These are phyloP conservation scores for Rhogogaster chlorosoma DNA, from an alignment of 2,888 invertebrate genomes.

Conservation along the genomic window DNA sequence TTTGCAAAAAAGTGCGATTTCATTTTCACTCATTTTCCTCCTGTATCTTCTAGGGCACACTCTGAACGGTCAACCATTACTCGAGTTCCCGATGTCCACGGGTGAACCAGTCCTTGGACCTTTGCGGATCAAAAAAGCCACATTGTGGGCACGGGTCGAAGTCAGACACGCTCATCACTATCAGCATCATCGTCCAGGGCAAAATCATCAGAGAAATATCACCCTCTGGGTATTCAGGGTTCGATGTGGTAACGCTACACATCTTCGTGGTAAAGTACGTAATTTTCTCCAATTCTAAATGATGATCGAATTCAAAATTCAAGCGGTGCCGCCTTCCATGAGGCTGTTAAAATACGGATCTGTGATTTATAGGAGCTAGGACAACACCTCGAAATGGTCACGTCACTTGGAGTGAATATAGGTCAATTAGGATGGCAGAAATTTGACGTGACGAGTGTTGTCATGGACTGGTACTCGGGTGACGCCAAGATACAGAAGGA, in stretches of 20 bases:
- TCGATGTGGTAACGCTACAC: slow-evolving; percentile 82
- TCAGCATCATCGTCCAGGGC: slow-evolving; percentile 72
- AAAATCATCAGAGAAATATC: slow-evolving; percentile 77
- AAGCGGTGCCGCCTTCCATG: not conserved
- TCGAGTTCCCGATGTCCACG: slow-evolving; percentile 89
- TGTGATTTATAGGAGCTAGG: slow-evolving; percentile 70
- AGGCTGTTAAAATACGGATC: not conserved
- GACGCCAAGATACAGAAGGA: slow-evolving; percentile 76
- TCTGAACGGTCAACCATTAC: slow-evolving; percentile 90
- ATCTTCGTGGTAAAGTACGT: slow-evolving; percentile 82
- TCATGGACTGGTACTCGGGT: slow-evolving; percentile 85
- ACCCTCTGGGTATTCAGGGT: slow-evolving; percentile 88
- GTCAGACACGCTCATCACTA: slow-evolving; percentile 77
- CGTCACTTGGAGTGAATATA: slow-evolving; percentile 79
- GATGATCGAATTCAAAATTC: not conserved
- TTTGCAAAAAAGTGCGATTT: not conserved
- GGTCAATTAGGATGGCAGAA: slow-evolving; percentile 91
- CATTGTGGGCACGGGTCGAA: slow-evolving; percentile 88
- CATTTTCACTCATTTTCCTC: not conserved
- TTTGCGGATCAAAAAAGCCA: slow-evolving; percentile 88
- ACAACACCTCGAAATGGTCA: slow-evolving; percentile 74
- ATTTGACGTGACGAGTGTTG: slow-evolving; percentile 89
- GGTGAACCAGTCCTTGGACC: slow-evolving; percentile 80
- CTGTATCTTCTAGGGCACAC: slow-evolving; percentile 83
- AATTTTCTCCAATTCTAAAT: not conserved